Evolutionary conservation across 2,113 vertebrate genomes (phyloP).

Genomic region (Atlantisia rogersi): DNA sequence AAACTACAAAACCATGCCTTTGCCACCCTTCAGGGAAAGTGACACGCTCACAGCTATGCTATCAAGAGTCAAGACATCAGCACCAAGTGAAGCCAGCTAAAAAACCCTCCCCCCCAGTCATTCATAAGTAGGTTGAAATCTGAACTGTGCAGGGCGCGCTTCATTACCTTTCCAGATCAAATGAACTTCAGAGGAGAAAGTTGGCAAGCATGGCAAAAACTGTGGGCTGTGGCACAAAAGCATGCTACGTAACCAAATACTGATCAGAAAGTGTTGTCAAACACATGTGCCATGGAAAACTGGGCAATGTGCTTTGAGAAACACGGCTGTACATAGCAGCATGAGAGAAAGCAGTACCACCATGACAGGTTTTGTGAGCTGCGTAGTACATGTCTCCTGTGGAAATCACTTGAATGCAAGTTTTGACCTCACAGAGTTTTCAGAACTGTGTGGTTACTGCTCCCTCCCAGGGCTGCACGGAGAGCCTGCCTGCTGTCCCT

Average conservation of each 20-base stretch:
- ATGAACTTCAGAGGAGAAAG: background rate
- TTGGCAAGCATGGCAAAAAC: background rate
- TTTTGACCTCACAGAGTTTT: background rate
- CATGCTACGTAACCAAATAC: background rate
- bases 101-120: fast-evolving
- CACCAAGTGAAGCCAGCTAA: background rate
- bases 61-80: background rate
- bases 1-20: background rate
- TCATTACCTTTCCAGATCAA: background rate
- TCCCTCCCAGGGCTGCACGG: background rate
- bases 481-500: background rate
- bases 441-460: background rate
- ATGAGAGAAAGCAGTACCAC: background rate
- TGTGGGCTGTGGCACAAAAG: background rate
- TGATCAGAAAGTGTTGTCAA: background rate
- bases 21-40: background rate
- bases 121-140: background rate
- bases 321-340: background rate
- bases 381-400: background rate
- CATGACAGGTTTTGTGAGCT: background rate
- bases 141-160: fast-evolving
- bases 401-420: background rate
- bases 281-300: fast-evolving
- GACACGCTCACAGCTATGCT: background rate
- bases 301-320: background rate